A percentile compares a stretch with the other conserved stretches of the same genome.
These are phyloP conservation scores for Falco columbarius DNA, from an alignment of 2,797 vertebrate genomes.

Conservation along the genomic window DNA sequence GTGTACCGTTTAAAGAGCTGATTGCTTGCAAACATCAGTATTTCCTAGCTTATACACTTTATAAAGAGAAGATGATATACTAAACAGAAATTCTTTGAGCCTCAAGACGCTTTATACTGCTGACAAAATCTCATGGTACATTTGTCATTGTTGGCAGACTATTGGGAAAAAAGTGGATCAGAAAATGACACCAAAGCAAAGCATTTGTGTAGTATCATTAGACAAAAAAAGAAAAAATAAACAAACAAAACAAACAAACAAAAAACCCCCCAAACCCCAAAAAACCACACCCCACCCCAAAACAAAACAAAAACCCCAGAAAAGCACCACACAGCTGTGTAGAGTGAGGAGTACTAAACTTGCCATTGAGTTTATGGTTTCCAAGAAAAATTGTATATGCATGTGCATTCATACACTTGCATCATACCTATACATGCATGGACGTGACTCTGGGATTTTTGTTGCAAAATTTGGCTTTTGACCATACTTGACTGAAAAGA, in stretches of 20 bases:
- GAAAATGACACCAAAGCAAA: not conserved
- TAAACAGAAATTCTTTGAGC: not conserved
- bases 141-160: not conserved
- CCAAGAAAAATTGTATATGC: not conserved
- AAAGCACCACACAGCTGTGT: too few species aligned
- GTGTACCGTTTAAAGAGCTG: not conserved
- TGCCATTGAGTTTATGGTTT: not conserved
- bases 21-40: accelerated
- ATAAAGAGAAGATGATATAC: not conserved
- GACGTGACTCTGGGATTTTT: not conserved
- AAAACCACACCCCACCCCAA: not conserved
- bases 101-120: not conserved
- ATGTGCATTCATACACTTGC: not conserved
- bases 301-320: too few species aligned
- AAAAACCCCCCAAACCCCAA: too few species aligned
- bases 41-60: not conserved
- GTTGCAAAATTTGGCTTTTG: not conserved
- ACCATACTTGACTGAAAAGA: not conserved
- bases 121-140: not conserved
- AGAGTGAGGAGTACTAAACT: not conserved
- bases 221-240: not conserved
- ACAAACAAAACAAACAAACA: too few species aligned
- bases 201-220: not conserved
- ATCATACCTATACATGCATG: not conserved
- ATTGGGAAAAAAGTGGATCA: not conserved